Percentiles rank a stretch among this genome's conserved stretches.
Conservation (phyloP, 1,140 invertebrate genomes). For the Macrobrachium nipponense region DNA sequence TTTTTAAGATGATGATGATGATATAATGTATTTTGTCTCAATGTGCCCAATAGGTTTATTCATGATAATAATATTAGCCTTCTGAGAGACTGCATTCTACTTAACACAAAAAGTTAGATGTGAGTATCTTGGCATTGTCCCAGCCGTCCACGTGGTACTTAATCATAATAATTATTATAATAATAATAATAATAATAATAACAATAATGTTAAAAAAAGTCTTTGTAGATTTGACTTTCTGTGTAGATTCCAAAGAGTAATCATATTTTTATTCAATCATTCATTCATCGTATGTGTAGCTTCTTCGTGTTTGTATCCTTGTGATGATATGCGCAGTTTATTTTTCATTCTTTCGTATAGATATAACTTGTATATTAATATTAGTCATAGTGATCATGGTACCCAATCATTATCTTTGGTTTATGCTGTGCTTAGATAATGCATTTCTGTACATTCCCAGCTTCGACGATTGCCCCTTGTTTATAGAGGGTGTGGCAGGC, state of each 20-base stretch:
- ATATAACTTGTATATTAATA: too few species aligned
- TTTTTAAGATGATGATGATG: too few species aligned
- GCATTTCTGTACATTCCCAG: slow-evolving; percentile 57
- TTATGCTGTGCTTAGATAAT: slow-evolving; percentile 48
- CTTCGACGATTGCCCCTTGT: slow-evolving; percentile 39
- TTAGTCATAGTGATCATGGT: too few species aligned
- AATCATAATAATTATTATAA: slow-evolving; percentile 19
- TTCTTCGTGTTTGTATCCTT: slow-evolving; percentile 45
- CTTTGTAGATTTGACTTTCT: slow-evolving; percentile 1
- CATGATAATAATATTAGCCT: too few species aligned
- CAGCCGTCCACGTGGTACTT: slow-evolving; percentile 59
- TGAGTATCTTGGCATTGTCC: slow-evolving; percentile 40
- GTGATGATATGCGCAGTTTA: slow-evolving; percentile 50
- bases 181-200: too few species aligned
- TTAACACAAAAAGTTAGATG: neutral
- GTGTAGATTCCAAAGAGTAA: slow-evolving; percentile 55
- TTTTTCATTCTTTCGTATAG: slow-evolving; percentile 14
- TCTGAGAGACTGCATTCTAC: neutral
- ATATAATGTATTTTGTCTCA: too few species aligned
- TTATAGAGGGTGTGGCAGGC: slow-evolving; percentile 43
- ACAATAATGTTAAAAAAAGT: too few species aligned
- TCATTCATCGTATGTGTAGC: slow-evolving; percentile 44
- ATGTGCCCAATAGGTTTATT: too few species aligned
- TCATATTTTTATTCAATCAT: too few species aligned
- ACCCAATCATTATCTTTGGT: slow-evolving; percentile 20